A percentile compares a stretch with the other conserved stretches of the same genome.
Conservation (phyloP, 2,888 invertebrate genomes). For the Papilio elwesi region DNA sequence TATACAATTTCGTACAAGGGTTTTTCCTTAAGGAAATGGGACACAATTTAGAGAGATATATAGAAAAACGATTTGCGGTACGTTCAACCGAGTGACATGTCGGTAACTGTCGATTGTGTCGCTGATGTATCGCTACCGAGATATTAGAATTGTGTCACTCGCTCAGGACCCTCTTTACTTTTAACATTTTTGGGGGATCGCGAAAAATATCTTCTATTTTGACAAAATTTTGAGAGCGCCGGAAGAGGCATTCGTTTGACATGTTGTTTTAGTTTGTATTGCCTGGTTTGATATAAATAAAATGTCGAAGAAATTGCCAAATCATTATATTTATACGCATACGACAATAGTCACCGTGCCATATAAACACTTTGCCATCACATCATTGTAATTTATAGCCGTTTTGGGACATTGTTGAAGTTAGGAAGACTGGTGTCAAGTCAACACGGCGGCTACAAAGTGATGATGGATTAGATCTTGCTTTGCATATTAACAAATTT, state of each 20-base stretch:
- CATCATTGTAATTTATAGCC: neutral
- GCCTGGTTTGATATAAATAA: neutral
- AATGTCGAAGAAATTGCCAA: neutral
- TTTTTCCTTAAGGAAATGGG: conserved; percentile 26
- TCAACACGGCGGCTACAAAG: too few species aligned
- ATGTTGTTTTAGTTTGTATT: conserved; percentile 27
- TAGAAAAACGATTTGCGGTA: conserved; percentile 23
- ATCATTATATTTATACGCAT: neutral
- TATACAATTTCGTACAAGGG: conserved; percentile 17
- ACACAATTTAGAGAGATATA: conserved; percentile 5
- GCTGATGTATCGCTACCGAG: conserved; percentile 31
- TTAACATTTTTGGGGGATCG: conserved; percentile 27
- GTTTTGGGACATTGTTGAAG: neutral
- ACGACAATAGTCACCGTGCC: neutral
- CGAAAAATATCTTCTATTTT: conserved; percentile 25
- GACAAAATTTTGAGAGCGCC: conserved; percentile 13
- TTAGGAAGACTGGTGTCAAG: too few species aligned
- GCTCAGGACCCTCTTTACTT: conserved; percentile 35
- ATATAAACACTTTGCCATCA: neutral
- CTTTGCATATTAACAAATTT: neutral
- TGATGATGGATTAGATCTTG: neutral
- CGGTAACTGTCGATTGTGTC: conserved; percentile 33
- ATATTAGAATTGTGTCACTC: conserved; percentile 38
- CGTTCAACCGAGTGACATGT: conserved; percentile 19
- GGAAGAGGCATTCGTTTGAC: conserved; percentile 13